Conservation (phyloP, 2,113 vertebrate species). For the Muntiacus muntjak region DNA sequence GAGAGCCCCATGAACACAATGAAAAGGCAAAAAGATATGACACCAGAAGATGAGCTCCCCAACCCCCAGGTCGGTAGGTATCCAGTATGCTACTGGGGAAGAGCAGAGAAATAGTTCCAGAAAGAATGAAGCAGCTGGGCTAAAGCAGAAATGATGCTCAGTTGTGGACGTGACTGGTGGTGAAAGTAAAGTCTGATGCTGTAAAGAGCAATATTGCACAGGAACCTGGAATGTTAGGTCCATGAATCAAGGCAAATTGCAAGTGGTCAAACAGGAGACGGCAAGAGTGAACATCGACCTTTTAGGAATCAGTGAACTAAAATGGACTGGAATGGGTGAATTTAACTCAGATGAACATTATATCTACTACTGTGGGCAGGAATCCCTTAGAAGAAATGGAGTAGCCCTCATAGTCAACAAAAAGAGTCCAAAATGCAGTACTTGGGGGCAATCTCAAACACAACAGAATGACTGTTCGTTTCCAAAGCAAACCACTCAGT, state of each 20-base stretch:
- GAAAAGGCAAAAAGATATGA: background rate
- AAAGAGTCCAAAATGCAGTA: background rate
- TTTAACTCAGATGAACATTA: background rate
- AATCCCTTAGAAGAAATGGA: background rate
- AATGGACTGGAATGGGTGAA: background rate
- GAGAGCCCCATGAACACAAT: background rate
- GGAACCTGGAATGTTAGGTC: background rate
- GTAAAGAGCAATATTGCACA: fast-evolving
- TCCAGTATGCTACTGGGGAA: fast-evolving
- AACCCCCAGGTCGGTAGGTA: background rate
- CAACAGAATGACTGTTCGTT: background rate
- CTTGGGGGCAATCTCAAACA: background rate
- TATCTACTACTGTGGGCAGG: background rate
- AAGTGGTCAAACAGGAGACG: background rate
- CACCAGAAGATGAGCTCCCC: background rate
- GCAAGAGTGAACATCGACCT: background rate
- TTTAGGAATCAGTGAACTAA: background rate
- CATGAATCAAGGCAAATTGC: background rate
- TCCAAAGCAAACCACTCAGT: background rate
- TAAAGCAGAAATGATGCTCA: background rate
- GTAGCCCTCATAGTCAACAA: background rate
- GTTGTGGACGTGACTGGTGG: fast-evolving
- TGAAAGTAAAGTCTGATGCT: background rate
- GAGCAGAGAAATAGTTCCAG: background rate
- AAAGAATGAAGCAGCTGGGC: background rate